Evolutionary conservation across 2,113 vertebrate species (phyloP), one percentile per base, ranked within the genome.

Genomic region (Mastomys coucha): DNA sequence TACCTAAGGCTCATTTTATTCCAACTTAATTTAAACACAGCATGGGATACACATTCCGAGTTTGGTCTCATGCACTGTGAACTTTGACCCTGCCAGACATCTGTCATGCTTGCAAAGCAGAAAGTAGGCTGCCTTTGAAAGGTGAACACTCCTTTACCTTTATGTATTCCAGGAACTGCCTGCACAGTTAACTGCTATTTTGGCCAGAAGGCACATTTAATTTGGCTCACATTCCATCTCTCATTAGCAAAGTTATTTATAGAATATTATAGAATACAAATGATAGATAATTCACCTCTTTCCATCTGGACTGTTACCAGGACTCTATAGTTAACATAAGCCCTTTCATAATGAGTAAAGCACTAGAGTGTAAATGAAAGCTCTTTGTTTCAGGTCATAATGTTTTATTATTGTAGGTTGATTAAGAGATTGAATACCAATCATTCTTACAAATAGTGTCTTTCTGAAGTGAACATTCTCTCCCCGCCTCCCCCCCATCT

Each of bases 21-120:
- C 91, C 93, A 93, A 93, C 96, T 98, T 98, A 97, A 98, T 89
- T 91, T 90, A 98, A 98, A 97, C 58, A 95, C 10, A 84, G 85
- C 72, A 96, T 36, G 58, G 73, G 24, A 84, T 77, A 97, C 98
- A 98, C 78, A 98, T 96, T 95, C 28, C 36, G 84, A 95, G 96
- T 97, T 97, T 97, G 24, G 91, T 97, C 94, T 96, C 91, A 88
- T 14, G 69, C 84, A 45, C 70, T 90, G 94, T 77, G 0, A 72
- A 69, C 95, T 69, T 97, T 97, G 96, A 97, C 56, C 96, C 93
- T 97, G 91, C 56, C 58, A 93, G 88, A 31, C 95, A 12, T 72
- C 95, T 96, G 96, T 98, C 97, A 94, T 65, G 36, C 67, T 86
- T 42, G 70, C 81, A 70, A 92, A 95, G 96, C 3, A 93, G 96